Base-by-base conservation (phyloP, 2,888 invertebrate species). In the Tridacna crocea region DNA sequence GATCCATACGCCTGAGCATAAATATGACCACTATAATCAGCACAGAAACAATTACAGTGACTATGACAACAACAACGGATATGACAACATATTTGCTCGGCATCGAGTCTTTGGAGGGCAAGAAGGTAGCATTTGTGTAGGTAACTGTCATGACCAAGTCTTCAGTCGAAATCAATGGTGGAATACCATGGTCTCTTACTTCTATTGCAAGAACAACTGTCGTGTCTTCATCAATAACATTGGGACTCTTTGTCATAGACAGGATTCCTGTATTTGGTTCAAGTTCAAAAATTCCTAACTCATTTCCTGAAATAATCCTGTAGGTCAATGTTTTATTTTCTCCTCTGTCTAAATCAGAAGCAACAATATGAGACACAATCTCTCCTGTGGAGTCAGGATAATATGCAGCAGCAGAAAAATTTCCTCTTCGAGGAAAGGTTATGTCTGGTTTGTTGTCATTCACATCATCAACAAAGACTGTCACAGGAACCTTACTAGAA, bases 371-470 rank as follows among this genome's bases (percentile, higher is more conserved):
- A 15, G 85, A 72, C 13, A 89, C 77, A 48, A 82, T 68, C 48
- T 84, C 78, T 3, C 86, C 80, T 13, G 76, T 58, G 24, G 58
- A 63, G 22, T 72, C 74, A 15, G 86, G 86, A 60, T 87, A 87
- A 8, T 68, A 73, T 36, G 88, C 65, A 27, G 83, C 82, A 19
- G 89, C 77, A 26, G 81, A 83, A 65, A 86, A 78, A 66, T 91
- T 90, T 4, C 87, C 77, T 58, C 83, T 83, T 58, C 87, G 89
- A n/a, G 91, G 92, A 77, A 90, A 90, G 11, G 87, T 82, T 72
- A 93, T 90, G 13, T 85, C 76, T 0, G 93, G 93, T 0, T 87
- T 51, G 77, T 91, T 89, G 79, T 92, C 92, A 76, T 92, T 92
- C 10, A 87, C 82, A 66, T 92, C 92, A n/a, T 80, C 80, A 10